phyloP scores from a whole-genome alignment of 2,797 vertebrate species.

The Hafferia zeledoni region DNA sequence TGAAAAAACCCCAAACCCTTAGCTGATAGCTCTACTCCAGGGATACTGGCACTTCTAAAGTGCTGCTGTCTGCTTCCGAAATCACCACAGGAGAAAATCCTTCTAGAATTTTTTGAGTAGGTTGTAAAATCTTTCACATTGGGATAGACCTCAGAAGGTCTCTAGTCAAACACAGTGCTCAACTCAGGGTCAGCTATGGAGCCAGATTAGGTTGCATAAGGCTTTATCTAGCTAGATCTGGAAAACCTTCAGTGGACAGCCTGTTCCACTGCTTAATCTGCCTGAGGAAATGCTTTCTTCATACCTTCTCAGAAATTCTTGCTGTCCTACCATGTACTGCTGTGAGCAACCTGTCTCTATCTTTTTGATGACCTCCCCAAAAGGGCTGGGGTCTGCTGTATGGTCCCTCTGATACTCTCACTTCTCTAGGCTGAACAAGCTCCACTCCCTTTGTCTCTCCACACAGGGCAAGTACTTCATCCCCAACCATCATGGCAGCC shows the following conservation, averaged over 20 bases:
- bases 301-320: background rate
- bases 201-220: background rate
- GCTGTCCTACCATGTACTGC: background rate
- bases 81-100: background rate
- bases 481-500: accelerated
- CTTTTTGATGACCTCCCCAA: background rate
- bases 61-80: background rate
- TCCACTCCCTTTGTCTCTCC: background rate
- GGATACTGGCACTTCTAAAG: background rate
- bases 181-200: background rate
- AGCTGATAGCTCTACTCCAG: background rate
- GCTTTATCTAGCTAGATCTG: background rate
- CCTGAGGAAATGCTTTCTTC: background rate
- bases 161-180: background rate
- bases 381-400: background rate
- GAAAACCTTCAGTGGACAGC: background rate
- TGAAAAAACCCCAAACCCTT: background rate
- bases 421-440: background rate
- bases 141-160: background rate
- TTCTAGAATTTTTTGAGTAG: background rate
- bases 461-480: background rate
- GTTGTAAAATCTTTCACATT: background rate
- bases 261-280: background rate
- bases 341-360: background rate
- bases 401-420: background rate